Evolutionary conservation across 1,140 invertebrate genomes (phyloP).

Genomic region (Bicyclus anynana): DNA sequence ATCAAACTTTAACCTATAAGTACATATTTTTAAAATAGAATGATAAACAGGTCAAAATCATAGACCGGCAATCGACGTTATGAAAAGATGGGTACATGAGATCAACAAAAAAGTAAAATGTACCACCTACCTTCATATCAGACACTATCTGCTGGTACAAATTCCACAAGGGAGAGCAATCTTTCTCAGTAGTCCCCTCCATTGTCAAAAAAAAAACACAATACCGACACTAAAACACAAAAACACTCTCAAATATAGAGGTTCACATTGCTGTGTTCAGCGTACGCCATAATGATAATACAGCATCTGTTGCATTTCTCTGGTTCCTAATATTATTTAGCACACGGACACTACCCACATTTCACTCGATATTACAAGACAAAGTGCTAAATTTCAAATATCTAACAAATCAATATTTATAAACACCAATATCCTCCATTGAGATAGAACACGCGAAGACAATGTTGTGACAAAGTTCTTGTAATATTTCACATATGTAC

Average conservation of each 20-base stretch:
- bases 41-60: not conserved
- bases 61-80: not conserved
- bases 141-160: conserved; percentile 75
- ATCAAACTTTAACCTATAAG: no score
- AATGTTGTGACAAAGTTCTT: conserved; percentile 30
- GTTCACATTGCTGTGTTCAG: conserved; percentile 40
- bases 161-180: conserved; percentile 75
- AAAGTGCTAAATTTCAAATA: conserved; percentile 50
- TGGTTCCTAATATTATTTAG: conserved; percentile 30
- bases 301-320: conserved; percentile 65
- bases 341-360: conserved; percentile 52
- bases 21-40: no score
- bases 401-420: conserved; percentile 76
- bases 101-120: conserved; percentile 26
- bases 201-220: conserved; percentile 65
- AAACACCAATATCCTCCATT: conserved; percentile 67
- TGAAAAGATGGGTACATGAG: not conserved
- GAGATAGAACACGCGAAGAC: conserved; percentile 29
- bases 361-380: conserved; percentile 47
- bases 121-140: conserved; percentile 73
- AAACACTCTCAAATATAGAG: conserved; percentile 47
- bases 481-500: conserved; percentile 28
- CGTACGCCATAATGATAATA: conserved; percentile 41
- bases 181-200: conserved; percentile 74
- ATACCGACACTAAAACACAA: conserved; percentile 49